Evolutionary conservation across 2,113 vertebrate genomes (phyloP), one percentile per base, ranked within the genome.

Genomic region (Microcebus ravelobensis): DNA sequence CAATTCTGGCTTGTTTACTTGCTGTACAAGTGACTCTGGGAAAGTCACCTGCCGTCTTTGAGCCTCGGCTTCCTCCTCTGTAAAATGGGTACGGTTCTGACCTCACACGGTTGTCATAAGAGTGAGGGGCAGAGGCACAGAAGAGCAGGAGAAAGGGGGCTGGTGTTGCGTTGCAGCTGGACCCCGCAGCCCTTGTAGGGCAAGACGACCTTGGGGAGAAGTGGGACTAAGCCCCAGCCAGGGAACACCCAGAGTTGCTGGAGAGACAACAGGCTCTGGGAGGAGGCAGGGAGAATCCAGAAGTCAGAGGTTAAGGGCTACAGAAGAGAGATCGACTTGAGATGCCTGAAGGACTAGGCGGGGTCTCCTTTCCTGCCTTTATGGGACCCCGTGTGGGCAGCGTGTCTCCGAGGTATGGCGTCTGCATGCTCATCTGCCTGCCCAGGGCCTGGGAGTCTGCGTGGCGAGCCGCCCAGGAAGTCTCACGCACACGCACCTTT

Each of bases 41-140:
- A 39, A 20, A 34, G 59, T 25, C 77, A 2, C 73, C 82, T 42
- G 77, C 67, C 11, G 0, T 31, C n/a, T 52, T 71, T n/a, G 61
- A 85, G 31, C 89, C 55, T 77, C n/a, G 55, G 67, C 27, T 65
- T 87, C 63, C 68, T 90, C 68, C 8, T 90, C 89, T 85, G n/a
- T 45, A 27, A 65, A 84, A 90, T 18, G 20, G 48, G 34, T 67
- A 10, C 59, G 23, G 29, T 34, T 79, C 70, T 68, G 36, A 73
- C 29, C 27, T 77, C 29, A 2, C 11, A 23, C 2, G 31, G 48
- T n/a, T 63, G 10, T 87, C n/a, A 34, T 39, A 17, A 76, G 5
- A 7, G 1, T 14, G 15, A 79, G 23, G 45, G 57, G 15, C 65
- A 3, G 3, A 27, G 8, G 52, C n/a, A 65, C 7, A 1, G 9